Base-by-base conservation (phyloP, 2,888 invertebrate species). In the Creontiades dilutus region DNA sequence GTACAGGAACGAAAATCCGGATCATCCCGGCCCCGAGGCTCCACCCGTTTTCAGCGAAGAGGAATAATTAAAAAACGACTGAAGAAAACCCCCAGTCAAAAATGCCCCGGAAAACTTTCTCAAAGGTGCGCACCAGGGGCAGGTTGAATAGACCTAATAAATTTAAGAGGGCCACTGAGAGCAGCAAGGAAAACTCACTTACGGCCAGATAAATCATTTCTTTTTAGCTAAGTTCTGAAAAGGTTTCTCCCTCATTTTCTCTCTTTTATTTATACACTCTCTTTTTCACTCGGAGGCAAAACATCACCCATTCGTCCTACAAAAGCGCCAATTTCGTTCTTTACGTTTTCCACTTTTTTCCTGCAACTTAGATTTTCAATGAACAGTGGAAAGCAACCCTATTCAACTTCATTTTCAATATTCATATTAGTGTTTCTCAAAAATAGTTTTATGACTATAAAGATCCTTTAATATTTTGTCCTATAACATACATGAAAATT, bases 161-260 rank as follows among this genome's bases (percentile, higher is more conserved):
- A 80, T 80, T 80, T 14, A 80, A 16, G 37, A 13, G 37, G 80
- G 46, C 2, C 37, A 48, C 80, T 37, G 46, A 16, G 80, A 80
- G 80, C 80, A 80, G n/a, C 37, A 80, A 80, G 46, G 46, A 37
- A 12, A 80, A 80, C 37, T 78, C 78, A 46, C 78, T 78, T 28
- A 78, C 78, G 46, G 11, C 80, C 48, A 80, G 19, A 80, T 80
- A 48, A 80, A 80, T 80, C 19, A 80, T 46, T 80, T 46, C 48
- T 37, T 80, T 80, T 80, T n/a, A 48, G 46, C n/a, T 16, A 16
- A 19, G 80, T 68, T 68, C 27, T 19, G 11, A 68, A 19, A 27
- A 68, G 27, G 23, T n/a, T 11, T 7, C 61, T 61, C 23, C 23
- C 27, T 23, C 27, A 68, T 23, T 52, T n/a, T 61, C 23, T 68